Base-by-base conservation (phyloP, 2,888 invertebrate species). In the Coenonympha glycerion region DNA sequence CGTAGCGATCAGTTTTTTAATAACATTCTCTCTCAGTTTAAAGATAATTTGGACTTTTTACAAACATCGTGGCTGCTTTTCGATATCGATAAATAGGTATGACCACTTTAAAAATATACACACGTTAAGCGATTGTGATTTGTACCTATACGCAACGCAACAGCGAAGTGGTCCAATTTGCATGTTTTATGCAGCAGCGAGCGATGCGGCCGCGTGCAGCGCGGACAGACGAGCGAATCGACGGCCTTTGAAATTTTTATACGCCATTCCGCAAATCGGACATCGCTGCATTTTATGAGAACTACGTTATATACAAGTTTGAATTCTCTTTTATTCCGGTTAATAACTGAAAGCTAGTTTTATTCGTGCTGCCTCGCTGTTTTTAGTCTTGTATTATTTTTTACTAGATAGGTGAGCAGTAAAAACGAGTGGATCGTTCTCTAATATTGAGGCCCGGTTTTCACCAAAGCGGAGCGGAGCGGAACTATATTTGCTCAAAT, bases 141-240 rank as follows among this genome's bases (percentile, higher is more conserved):
- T n/a, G n/a, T n/a, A n/a, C 82, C 83, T 80, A 79, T 80, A 67
- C 64, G 62, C 75, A 75, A 67, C 64, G 62, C 75, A 75, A 73
- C 71, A 70, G 72, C 66, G 79, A 83, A 84, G 84, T 84, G 82
- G 77, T 77, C 77, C 84, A 86, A 86, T 87, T 87, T 85, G 76
- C 86, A 87, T 87, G 79, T 80, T 83, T 85, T 83, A 87, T 86
- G 81, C 80, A 80, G 68, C 70, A 66, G 65, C 68, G 76, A 74
- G 76, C 74, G 83, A 79, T 81, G 76, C 73, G 71, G 65, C 67
- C 55, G 55, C 72, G n/a, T 67, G 33, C 69, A 13, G 45, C 73
- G 62, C 57, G 64, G 76, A 73, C 77, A 71, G 63, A 75, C 76
- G 75, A 70, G 73, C 55, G 73, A 69, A 73, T 73, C 71, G 71